Conservation (phyloP, 2,888 invertebrate genomes). For the Cremastinae sp. region DNA sequence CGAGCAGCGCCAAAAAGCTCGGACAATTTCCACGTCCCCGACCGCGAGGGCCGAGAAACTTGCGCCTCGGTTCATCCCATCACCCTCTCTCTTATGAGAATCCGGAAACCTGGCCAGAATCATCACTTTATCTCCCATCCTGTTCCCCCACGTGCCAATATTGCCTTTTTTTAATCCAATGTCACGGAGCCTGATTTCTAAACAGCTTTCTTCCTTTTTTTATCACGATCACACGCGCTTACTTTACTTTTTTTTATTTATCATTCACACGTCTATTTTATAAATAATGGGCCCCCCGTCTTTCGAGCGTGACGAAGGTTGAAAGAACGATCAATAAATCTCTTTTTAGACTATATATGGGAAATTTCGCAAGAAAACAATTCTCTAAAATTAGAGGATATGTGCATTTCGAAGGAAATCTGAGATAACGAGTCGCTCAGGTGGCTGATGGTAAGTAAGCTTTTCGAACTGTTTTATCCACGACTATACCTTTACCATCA, state of each 20-base stretch:
- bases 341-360: too few species aligned
- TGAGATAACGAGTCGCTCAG: not conserved
- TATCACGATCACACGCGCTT: too few species aligned
- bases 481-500: slow-evolving; percentile 12
- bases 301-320: too few species aligned
- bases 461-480: slow-evolving; percentile 26
- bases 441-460: slow-evolving; percentile 29
- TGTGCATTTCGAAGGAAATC: not conserved
- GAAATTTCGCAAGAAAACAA: too few species aligned
- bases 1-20: slow-evolving; percentile 47
- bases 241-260: too few species aligned
- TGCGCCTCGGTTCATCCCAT: slow-evolving; percentile 16
- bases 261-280: too few species aligned
- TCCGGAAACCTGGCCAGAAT: slow-evolving; percentile 29
- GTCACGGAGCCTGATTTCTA: slow-evolving; percentile 43
- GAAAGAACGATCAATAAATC: too few species aligned
- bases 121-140: slow-evolving; percentile 37
- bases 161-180: slow-evolving; percentile 39
- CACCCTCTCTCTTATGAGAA: slow-evolving; percentile 15
- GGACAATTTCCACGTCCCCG: slow-evolving; percentile 49
- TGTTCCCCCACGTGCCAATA: slow-evolving; percentile 8
- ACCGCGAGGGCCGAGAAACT: too few species aligned
- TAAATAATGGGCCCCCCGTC: too few species aligned
- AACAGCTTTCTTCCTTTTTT: not conserved
- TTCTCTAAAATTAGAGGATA: too few species aligned